These are phyloP conservation scores for Tupaia chinensis DNA, from an alignment of 2,113 vertebrate genomes.

Conservation along the genomic window DNA sequence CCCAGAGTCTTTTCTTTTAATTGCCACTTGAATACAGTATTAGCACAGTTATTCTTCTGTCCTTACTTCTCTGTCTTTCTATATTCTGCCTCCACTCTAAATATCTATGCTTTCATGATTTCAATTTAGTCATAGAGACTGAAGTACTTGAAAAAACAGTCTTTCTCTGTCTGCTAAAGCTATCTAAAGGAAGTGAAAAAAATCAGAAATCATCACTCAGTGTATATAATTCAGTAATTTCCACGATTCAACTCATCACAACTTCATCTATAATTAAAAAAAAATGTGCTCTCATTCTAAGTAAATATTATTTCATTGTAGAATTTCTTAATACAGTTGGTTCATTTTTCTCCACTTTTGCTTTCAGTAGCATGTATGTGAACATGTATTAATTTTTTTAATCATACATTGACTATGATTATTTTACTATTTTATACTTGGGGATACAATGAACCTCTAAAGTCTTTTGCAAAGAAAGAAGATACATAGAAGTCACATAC, in stretches of 20 bases:
- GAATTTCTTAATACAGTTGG: not conserved
- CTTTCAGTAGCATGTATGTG: not conserved
- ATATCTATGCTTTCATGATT: not conserved
- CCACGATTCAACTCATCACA: not conserved
- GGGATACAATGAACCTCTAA: not conserved
- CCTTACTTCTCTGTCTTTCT: not conserved
- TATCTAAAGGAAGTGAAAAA: not conserved
- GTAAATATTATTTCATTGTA: not conserved
- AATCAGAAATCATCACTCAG: not conserved
- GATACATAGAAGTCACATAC: not conserved
- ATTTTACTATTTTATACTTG: not conserved
- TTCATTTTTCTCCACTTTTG: not conserved
- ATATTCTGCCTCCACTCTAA: not conserved
- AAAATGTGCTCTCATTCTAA: not conserved
- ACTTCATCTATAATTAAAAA: not conserved
- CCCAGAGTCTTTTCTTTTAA: not conserved
- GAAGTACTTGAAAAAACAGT: not conserved
- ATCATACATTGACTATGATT: not conserved
- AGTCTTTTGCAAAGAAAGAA: not conserved
- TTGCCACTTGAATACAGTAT: not conserved
- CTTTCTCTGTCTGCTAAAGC: not conserved
- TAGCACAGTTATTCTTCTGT: not conserved
- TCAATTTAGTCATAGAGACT: not conserved
- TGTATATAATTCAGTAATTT: not conserved
- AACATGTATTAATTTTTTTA: not conserved